These are phyloP conservation scores for Microchrysa polita DNA, from an alignment of 2,888 invertebrate genomes.

Conservation along the genomic window DNA sequence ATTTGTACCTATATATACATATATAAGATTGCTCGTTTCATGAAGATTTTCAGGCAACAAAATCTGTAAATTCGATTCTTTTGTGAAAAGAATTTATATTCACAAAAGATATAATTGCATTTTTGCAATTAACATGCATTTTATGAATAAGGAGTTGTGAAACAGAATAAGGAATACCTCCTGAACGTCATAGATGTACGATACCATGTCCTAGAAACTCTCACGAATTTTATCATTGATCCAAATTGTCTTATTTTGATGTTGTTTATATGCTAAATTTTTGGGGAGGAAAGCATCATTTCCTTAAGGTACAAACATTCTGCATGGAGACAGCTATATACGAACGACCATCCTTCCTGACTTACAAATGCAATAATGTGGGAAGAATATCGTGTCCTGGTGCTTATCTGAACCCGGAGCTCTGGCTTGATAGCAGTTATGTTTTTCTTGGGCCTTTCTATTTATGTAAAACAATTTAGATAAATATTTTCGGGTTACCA, in stretches of 20 bases:
- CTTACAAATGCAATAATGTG: conserved; percentile 45
- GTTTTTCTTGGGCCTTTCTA: conserved; percentile 44
- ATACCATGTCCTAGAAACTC: background rate
- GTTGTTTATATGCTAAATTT: conserved; percentile 47
- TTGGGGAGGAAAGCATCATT: conserved; percentile 33
- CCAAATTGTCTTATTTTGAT: conserved; percentile 49
- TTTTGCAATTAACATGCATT: no score
- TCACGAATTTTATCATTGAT: conserved; percentile 48
- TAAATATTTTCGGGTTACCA: conserved; percentile 46
- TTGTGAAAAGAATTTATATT: no score
- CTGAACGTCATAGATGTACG: background rate
- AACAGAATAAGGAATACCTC: no score
- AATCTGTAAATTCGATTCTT: no score
- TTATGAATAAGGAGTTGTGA: no score
- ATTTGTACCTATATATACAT: no score
- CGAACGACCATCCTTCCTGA: conserved; percentile 5
- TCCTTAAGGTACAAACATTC: conserved; percentile 47
- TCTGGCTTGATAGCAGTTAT: conserved; percentile 35
- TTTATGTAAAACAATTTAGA: conserved; percentile 49
- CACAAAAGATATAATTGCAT: no score
- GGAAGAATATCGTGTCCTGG: conserved; percentile 50
- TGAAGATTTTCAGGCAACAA: no score
- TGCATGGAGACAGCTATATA: no score
- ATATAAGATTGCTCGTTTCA: no score
- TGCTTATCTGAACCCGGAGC: conserved; percentile 48